These are phyloP conservation scores for Volucella bombylans DNA, from an alignment of 2,888 invertebrate species.

Conservation along the genomic window DNA sequence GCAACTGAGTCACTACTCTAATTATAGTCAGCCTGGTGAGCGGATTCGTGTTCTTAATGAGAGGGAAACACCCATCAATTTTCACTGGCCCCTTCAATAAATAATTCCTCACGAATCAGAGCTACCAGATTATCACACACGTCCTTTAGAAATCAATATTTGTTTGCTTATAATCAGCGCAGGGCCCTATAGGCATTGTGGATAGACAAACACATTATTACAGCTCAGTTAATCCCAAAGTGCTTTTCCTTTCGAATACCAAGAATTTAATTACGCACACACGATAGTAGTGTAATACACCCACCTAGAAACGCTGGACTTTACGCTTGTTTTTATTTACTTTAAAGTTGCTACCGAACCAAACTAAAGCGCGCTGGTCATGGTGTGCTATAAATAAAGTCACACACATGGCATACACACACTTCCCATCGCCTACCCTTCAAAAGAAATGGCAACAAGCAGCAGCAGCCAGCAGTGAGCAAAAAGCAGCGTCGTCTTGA, in stretches of 20 bases:
- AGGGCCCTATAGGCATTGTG: background rate
- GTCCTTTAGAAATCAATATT: conserved; percentile 41
- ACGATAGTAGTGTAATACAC: background rate
- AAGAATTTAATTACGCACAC: conserved; percentile 34
- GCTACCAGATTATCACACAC: no score
- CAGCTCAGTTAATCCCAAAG: background rate
- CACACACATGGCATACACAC: conserved; percentile 21
- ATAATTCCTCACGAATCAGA: no score
- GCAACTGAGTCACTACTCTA: no score
- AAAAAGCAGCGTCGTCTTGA: conserved; percentile 33
- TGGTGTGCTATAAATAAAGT: conserved; percentile 56
- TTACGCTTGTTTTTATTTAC: conserved; percentile 47
- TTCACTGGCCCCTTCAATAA: no score
- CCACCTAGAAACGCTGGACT: background rate
- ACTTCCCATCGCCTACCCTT: background rate
- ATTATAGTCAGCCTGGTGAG: no score
- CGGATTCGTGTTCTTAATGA: no score
- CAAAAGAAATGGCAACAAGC: background rate
- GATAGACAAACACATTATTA: background rate
- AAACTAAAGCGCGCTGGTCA: background rate
- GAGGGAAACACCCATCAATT: no score
- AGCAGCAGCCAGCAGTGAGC: conserved; percentile 16
- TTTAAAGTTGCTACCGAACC: conserved; percentile 8
- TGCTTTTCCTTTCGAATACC: conserved; percentile 7
- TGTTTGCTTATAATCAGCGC: background rate